These are phyloP conservation scores for Parascotia fuliginaria DNA, from an alignment of 2,888 invertebrate genomes.

Conservation along the genomic window DNA sequence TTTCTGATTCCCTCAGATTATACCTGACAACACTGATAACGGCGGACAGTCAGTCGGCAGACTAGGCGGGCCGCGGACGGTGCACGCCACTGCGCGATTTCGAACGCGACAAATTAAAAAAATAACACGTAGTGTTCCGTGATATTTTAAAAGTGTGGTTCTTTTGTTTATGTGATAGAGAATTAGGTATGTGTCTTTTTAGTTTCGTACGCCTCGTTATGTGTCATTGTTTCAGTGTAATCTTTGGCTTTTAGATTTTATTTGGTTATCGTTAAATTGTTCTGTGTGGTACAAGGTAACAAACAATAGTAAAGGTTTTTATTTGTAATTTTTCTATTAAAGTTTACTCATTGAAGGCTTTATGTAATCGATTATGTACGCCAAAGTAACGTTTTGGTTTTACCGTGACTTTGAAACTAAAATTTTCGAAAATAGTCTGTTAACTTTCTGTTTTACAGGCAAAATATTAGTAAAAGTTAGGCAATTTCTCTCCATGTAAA, in stretches of 20 bases:
- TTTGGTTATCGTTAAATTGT: not conserved
- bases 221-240: constrained; percentile 1
- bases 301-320: not conserved
- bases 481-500: constrained; percentile 6
- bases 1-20: not conserved
- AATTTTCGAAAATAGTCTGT: no score
- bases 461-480: constrained; percentile 24
- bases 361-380: constrained; percentile 10
- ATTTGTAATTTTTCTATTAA: not conserved
- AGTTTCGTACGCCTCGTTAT: constrained; percentile 8
- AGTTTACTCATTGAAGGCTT: not conserved
- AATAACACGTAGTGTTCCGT: constrained; percentile 36
- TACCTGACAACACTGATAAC: not conserved
- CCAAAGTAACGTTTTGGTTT: no score
- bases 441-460: not conserved
- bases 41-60: constrained; percentile 38
- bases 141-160: constrained; percentile 32
- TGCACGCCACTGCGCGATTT: constrained; percentile 32
- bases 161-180: constrained; percentile 32
- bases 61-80: constrained; percentile 44
- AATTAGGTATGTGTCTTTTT: constrained; percentile 41
- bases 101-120: constrained; percentile 29
- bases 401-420: no score
- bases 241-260: not conserved
- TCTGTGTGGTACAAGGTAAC: not conserved